Evolutionary conservation across 2,797 vertebrate species (phyloP), one percentile per base, ranked within the genome.

Genomic region (Myiothlypis coronata): DNA sequence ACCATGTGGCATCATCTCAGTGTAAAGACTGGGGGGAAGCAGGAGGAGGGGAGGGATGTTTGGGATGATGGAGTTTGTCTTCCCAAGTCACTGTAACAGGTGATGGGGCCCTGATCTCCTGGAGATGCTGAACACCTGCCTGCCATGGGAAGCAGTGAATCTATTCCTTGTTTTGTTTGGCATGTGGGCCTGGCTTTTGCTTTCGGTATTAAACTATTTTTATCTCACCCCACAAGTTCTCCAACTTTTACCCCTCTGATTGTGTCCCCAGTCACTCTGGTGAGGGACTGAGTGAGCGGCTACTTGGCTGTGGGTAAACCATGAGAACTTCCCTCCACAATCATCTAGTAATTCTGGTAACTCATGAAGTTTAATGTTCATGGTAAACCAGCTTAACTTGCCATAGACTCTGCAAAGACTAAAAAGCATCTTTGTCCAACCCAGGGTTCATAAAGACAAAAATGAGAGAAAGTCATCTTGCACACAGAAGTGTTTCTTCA

Each of bases 1-100:
- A 18, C 22, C 8, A 2, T 8, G 4, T 64, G 60, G 8, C 7
- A 34, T 43, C 17, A 1, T 14, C 6, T 65, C 32, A 65, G 21
- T 12, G 9, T 14, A 49, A 32, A 74, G 12, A 43, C 12, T 4
- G 7, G 2, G 11, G 16, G 24, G 27, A 43, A 32, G 9, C 3
- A 37, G 12, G 19, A 43, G 27, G 12, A 43, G 37, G 27, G 27
- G 18, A 37, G 37, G 12, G 37, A 28, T 27, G 6, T 67, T 67
- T 28, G 22, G n/a, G 4, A 19, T 75, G 19, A 37, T 44, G 39
- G 27, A 0, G 3, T n/a, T 60, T 52, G 27, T 28, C 37, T 44
- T 59, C 53, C 12, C 61, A 11, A 44, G 23, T 50, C 61, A 32
- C 2, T 0, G 0, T 37, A 44, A 16, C 3, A 0, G 1, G 14